A percentile compares a stretch with the other conserved stretches of the same genome.
Evolutionary conservation across 2,113 vertebrate genomes (phyloP).

Genomic region (Onychostruthus taczanowskii): DNA sequence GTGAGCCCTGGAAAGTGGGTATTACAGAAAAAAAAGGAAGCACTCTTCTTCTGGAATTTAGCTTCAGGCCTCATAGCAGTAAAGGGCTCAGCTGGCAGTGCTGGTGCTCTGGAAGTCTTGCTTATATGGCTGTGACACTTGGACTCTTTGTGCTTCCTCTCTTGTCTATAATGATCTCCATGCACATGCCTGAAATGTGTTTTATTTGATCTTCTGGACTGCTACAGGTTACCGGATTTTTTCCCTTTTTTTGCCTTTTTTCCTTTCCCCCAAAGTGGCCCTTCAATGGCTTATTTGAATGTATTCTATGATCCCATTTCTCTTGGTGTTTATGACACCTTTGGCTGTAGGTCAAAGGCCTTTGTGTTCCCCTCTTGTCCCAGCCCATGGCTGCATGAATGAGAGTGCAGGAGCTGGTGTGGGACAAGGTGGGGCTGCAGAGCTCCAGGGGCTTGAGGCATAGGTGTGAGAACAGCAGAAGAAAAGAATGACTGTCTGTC

Average conservation of each 20-base stretch:
- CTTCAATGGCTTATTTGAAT: neutral
- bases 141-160: neutral
- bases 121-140: neutral
- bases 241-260: too few relatives aligned
- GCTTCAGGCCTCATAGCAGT: neutral
- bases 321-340: neutral
- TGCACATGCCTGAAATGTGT: neutral
- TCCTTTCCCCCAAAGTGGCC: fast-evolving
- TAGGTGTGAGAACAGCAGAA: neutral
- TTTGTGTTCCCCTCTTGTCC: neutral
- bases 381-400: neutral
- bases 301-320: neutral
- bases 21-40: neutral
- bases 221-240: neutral
- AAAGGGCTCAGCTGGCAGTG: neutral
- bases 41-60: neutral
- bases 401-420: neutral
- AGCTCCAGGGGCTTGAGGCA: neutral
- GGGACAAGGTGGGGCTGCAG: neutral
- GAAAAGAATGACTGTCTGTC: neutral
- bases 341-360: neutral
- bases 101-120: neutral
- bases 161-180: neutral
- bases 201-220: neutral
- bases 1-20: neutral